Base-by-base conservation (phyloP, 2,888 invertebrate genomes). In the Melipona bicolor region DNA sequence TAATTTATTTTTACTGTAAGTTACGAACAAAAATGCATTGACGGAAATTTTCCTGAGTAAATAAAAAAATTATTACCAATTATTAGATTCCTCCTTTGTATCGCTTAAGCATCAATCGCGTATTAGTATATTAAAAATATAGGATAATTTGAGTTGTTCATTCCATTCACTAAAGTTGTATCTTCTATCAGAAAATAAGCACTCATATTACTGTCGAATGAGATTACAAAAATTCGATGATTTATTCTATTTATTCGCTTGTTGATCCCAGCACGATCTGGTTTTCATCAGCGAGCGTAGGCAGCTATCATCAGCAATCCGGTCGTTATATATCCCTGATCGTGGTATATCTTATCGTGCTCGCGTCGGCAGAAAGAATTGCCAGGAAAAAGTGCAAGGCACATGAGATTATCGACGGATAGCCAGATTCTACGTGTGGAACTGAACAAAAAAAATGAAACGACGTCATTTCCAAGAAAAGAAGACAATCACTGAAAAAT, bases 231-330 rank as follows among this genome's bases (percentile, higher is more conserved):
- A 24, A 36, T 13, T 9, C 2, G 21, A 24, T 4, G 76, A 79
- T 79, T 79, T 76, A 76, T 79, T 32, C 54, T 32, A 21, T 36
- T 64, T 27, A 52, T 64, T 50, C 9, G 24, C 59, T 56, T n/a
- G n/a, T 24, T 65, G 19, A 62, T 62, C 64, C n/a, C 27, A 52
- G 19, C 17, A 65, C 50, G 82, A 75, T 82, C 82, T 82, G 74
- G 79, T 75, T 75, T 61, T 71, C 82, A 79, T 82, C 71, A 72
- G n/a, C 21, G 32, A 65, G 82, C 82, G 82, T 79, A 74, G 82
- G 82, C 79, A 71, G 24, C 50, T 79, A 82, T 82, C 75, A 79
- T 79, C 75, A 50, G 32, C 43, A 15, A 68, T 79, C 27, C 68
- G 50, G 59, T 43, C 43, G 61, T 36, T 21, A 59, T 59, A n/a